phyloP scores from a whole-genome alignment of 1,140 invertebrate genomes.

The Trialeurodes vaporariorum region DNA sequence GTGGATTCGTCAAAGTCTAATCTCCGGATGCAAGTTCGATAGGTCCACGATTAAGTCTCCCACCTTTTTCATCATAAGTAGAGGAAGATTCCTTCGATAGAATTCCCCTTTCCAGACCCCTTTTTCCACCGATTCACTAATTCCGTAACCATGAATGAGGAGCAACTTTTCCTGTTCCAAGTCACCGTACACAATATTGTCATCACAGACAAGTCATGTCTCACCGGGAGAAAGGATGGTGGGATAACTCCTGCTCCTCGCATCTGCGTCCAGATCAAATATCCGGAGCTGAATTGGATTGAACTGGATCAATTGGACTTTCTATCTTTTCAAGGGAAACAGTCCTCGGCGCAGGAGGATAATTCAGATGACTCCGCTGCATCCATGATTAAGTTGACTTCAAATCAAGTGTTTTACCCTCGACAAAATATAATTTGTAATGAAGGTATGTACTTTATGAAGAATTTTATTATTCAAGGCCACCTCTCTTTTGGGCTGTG shows the following conservation, averaged over 20 bases:
- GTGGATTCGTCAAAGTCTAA: too few relatives aligned
- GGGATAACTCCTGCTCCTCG: too few relatives aligned
- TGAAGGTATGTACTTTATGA: neutral
- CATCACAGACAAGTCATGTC: neutral
- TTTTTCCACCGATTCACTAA: too few relatives aligned
- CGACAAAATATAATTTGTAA: neutral
- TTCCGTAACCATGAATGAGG: too few relatives aligned
- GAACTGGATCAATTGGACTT: neutral
- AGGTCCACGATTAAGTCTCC: too few relatives aligned
- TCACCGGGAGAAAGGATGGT: neutral
- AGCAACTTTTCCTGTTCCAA: neutral
- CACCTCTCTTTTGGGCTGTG: too few relatives aligned
- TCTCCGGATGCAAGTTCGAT: too few relatives aligned
- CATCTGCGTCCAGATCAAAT: neutral
- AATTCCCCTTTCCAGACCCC: too few relatives aligned
- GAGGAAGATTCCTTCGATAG: too few relatives aligned
- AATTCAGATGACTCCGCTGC: too few relatives aligned
- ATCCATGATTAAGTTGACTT: neutral
- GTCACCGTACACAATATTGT: neutral
- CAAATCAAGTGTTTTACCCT: neutral
- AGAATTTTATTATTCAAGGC: too few relatives aligned
- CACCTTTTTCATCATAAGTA: too few relatives aligned
- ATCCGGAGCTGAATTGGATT: neutral
- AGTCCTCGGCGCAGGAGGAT: neutral
- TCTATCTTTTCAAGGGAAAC: neutral